These are phyloP conservation scores for Actenoides lindsayi DNA, from an alignment of 2,113 vertebrate species.

Conservation along the genomic window DNA sequence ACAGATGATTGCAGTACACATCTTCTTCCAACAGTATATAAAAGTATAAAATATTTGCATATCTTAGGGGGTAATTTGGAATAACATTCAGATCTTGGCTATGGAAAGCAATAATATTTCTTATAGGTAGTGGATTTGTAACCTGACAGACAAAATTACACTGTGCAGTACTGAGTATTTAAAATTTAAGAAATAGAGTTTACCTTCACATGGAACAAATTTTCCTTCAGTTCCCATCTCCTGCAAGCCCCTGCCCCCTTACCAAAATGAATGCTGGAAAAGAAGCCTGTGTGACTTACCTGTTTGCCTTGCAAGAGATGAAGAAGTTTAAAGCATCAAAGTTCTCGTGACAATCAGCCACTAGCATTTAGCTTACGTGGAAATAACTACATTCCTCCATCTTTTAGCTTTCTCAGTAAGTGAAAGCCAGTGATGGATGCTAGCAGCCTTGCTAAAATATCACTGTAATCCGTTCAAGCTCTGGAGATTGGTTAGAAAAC, in stretches of 20 bases:
- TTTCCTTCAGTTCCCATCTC: neutral
- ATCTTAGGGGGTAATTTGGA: neutral
- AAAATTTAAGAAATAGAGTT: neutral
- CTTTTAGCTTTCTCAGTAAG: constrained; percentile 39
- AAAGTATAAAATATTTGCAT: neutral
- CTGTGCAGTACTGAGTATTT: neutral
- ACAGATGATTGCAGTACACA: neutral
- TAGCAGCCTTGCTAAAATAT: constrained; percentile 60
- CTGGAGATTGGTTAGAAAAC: constrained; percentile 46
- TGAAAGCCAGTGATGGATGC: constrained; percentile 37
- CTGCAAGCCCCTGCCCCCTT: neutral
- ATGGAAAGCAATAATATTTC: neutral
- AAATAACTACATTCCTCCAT: constrained; percentile 52
- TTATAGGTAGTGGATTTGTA: neutral
- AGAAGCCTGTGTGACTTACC: constrained; percentile 32
- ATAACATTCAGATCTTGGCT: neutral
- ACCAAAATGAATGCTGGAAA: neutral
- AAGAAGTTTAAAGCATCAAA: constrained; percentile 27
- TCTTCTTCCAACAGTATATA: neutral
- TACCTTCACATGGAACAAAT: neutral
- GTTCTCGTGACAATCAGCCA: neutral
- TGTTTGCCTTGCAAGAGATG: neutral
- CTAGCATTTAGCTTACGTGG: neutral
- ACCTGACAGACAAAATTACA: neutral
- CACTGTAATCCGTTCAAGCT: constrained; percentile 44